Evolutionary conservation across 2,797 vertebrate species (phyloP).

Genomic region (Phaenicophaeus curvirostris): DNA sequence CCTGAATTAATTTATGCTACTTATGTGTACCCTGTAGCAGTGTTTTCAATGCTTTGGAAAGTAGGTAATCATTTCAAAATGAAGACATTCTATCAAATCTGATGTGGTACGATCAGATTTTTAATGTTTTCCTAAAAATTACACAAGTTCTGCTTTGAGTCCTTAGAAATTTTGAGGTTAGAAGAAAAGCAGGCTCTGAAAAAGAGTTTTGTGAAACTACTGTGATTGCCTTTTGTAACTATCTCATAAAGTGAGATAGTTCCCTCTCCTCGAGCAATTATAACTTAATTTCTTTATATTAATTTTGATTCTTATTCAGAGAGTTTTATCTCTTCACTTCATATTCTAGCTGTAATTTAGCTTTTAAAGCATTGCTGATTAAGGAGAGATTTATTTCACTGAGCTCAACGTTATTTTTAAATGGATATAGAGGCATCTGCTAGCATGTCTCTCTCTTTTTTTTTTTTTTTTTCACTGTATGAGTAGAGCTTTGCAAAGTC

Average conservation of each 20-base stretch:
- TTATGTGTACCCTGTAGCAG: background rate
- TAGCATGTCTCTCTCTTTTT: background rate
- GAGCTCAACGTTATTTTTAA: slow-evolving; percentile 6
- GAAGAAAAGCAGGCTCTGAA: background rate
- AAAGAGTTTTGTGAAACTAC: background rate
- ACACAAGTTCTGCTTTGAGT: background rate
- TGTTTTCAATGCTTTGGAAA: background rate
- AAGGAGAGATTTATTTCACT: slow-evolving; percentile 49
- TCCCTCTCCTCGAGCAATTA: slow-evolving; percentile 43
- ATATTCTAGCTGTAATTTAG: slow-evolving; percentile 18
- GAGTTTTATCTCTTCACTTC: slow-evolving; percentile 42
- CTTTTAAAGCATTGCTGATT: slow-evolving; percentile 43
- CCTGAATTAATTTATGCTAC: background rate
- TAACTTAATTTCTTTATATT: slow-evolving; percentile 51
- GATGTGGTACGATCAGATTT: background rate
- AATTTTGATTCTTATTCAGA: slow-evolving; percentile 45
- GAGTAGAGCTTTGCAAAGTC: background rate
- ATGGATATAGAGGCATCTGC: background rate
- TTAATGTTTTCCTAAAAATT: background rate
- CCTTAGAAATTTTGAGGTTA: background rate
- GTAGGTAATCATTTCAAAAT: background rate
- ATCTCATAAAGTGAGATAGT: slow-evolving; percentile 19
- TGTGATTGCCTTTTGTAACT: background rate
- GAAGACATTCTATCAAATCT: background rate
- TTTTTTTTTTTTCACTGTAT: background rate